Base-by-base conservation (phyloP, 1,140 invertebrate genomes). In the Aradophagus sp. region DNA sequence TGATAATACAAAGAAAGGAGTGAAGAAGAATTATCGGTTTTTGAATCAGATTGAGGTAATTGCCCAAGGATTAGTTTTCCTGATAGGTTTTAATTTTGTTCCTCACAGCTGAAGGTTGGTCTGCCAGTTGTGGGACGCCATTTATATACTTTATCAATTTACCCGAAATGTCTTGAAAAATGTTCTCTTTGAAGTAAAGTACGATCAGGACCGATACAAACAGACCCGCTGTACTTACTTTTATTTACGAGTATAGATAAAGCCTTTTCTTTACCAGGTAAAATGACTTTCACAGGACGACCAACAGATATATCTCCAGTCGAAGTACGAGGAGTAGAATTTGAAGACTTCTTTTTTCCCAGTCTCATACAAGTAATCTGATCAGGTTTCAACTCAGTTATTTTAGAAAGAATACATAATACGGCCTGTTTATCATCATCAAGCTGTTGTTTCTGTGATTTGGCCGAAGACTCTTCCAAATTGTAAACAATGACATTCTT, bases 141-240 rank as follows among this genome's bases (percentile, higher is more conserved):
- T 41, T 41, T 26, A 41, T 41, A 26, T 41, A 41, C 14, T 26
- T 41, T 12, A 41, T 26, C 12, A 17, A n/a, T 26, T 41, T 26
- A 19, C 11, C 20, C 15, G 12, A 35, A 14, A 3, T 35, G 3
- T 35, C 10, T 35, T 5, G 4, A 35, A 13, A 41, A 14, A 2
- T 41, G 38, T 26, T 41, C 11, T 23, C 38, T 14, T 19, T 38
- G 35, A 1, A 4, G 4, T n/a, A 10, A 10, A 8, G 35, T 38
- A 19, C 35, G 35, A 19, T 38, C 35, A 17, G 35, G n/a, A 38
- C 35, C 19, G 3, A 38, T 38, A 6, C 10, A 1, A 5, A 19
- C 1, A 5, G 8, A 4, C 4, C 20, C 20, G 4, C 8, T 8
- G 20, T 23, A 23, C 8, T 23, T 23, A 5, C 8, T 23, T 17